Percentiles rank a stretch among this genome's conserved stretches.
phyloP scores from a whole-genome alignment of 2,797 vertebrate genomes.

The Smutsia temminckii region DNA sequence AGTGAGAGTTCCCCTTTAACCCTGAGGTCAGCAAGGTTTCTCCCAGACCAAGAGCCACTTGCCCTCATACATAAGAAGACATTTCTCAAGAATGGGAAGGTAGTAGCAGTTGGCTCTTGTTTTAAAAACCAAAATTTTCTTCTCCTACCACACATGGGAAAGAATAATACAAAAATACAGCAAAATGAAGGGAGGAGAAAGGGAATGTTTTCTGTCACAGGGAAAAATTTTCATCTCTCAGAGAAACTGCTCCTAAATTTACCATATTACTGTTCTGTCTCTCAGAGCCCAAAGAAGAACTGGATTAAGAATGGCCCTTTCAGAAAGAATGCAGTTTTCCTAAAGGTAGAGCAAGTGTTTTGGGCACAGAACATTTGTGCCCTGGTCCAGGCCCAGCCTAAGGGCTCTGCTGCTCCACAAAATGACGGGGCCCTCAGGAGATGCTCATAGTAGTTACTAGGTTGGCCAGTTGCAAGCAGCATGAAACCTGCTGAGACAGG shows the following conservation, averaged over 20 bases:
- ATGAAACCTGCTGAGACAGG: not conserved
- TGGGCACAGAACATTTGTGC: not conserved
- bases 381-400: no score
- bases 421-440: not conserved
- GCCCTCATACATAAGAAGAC: not conserved
- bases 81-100: not conserved
- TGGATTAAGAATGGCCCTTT: not conserved
- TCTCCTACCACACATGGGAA: not conserved
- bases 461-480: not conserved
- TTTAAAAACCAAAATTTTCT: constrained; percentile 32
- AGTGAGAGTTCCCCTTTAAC: not conserved
- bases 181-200: not conserved
- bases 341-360: not conserved
- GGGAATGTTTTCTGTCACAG: not conserved
- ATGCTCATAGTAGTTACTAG: not conserved
- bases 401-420: no score
- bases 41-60: not conserved
- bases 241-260: constrained; percentile 28
- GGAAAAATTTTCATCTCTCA: not conserved
- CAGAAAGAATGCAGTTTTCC: not conserved
- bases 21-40: not conserved
- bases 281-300: not conserved
- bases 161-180: not conserved
- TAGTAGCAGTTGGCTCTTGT: not conserved
- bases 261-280: not conserved